Evolutionary conservation across 2,797 vertebrate genomes (phyloP).

Genomic region (Anableps anableps): DNA sequence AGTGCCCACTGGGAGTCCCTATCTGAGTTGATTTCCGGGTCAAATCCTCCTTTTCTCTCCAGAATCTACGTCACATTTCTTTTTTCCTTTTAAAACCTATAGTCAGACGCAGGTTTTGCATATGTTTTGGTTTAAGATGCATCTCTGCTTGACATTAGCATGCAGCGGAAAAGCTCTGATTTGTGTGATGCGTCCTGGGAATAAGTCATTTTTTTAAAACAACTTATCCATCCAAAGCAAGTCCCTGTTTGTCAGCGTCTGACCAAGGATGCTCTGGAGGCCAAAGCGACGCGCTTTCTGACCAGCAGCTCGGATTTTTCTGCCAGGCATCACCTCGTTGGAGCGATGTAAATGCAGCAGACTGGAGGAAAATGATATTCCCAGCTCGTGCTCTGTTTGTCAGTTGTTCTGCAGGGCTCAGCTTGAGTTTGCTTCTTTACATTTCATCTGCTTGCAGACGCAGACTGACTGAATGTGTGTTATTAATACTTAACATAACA

Average conservation of each 20-base stretch:
- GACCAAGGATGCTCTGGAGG: slow-evolving; percentile 7
- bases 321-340: slow-evolving; percentile 6
- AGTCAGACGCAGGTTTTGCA: background rate
- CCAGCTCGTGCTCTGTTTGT: slow-evolving; percentile 21
- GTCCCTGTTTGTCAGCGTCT: slow-evolving; percentile 17
- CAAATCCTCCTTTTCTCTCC: background rate
- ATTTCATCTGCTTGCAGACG: slow-evolving; percentile 6
- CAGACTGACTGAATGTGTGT: background rate
- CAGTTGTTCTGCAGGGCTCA: slow-evolving; percentile 35
- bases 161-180: background rate
- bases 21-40: background rate
- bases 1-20: no score
- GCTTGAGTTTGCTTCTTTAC: slow-evolving; percentile 12
- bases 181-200: background rate
- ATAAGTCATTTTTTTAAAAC: background rate
- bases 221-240: background rate
- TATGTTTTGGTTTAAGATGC: background rate
- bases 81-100: background rate
- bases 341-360: slow-evolving; percentile 47
- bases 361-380: slow-evolving; percentile 31
- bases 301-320: slow-evolving; percentile 17
- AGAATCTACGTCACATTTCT: background rate
- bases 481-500: background rate
- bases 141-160: slow-evolving; percentile 4
- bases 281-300: background rate